These are phyloP conservation scores for Zeus faber DNA, from an alignment of 2,113 vertebrate genomes.

Conservation along the genomic window DNA sequence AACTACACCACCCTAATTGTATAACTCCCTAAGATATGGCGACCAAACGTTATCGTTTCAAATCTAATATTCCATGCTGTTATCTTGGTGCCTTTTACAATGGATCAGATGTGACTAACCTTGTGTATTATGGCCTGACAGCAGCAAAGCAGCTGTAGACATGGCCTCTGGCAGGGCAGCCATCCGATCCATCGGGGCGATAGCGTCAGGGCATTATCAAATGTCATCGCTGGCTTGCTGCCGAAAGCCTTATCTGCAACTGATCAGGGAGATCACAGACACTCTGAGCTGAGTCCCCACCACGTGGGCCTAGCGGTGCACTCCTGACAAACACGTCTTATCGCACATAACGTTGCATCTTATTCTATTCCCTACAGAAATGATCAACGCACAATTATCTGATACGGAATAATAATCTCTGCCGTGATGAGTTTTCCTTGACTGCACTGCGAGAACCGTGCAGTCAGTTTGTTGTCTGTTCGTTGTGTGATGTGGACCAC, in stretches of 20 bases:
- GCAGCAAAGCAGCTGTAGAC: slow-evolving; percentile 56
- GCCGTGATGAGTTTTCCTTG: slow-evolving; percentile 63
- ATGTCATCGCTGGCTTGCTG: slow-evolving; percentile 63
- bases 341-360: slow-evolving; percentile 66
- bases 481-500: slow-evolving; percentile 42
- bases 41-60: slow-evolving; percentile 33
- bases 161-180: slow-evolving; percentile 60
- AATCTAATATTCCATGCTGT: slow-evolving; percentile 41
- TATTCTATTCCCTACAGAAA: slow-evolving; percentile 68
- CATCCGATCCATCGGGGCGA: slow-evolving; percentile 66
- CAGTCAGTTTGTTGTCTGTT: slow-evolving; percentile 45
- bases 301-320: slow-evolving; percentile 39
- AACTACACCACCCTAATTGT: neutral
- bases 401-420: slow-evolving; percentile 69
- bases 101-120: slow-evolving; percentile 55
- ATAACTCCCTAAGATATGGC: slow-evolving; percentile 3
- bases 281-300: slow-evolving; percentile 56
- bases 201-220: slow-evolving; percentile 72
- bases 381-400: slow-evolving; percentile 76
- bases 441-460: slow-evolving; percentile 50
- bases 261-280: slow-evolving; percentile 63
- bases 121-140: slow-evolving; percentile 38
- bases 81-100: slow-evolving; percentile 52
- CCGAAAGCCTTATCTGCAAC: slow-evolving; percentile 65
- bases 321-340: slow-evolving; percentile 65